Evolutionary conservation across 2,797 vertebrate genomes (phyloP), one percentile per base, ranked within the genome.

Genomic region (Cuniculus paca): DNA sequence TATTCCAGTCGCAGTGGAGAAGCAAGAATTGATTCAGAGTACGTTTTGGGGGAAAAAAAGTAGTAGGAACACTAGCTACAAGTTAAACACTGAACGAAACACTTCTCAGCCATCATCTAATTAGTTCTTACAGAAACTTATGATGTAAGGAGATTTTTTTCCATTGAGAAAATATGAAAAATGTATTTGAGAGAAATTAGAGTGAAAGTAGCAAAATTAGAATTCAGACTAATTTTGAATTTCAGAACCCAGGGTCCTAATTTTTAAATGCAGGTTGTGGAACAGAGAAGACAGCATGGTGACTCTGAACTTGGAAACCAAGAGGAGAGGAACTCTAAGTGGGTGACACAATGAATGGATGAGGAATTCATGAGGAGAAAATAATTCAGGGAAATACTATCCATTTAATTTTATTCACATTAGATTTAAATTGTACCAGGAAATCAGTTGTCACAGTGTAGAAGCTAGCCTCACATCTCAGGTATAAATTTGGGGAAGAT

Each of bases 371-470:
- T 83, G 42, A 79, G 45, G 39, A 94, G 48, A 95, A 90, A 48
- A 42, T 34, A 94, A 78, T 45, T 61, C 36, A 93, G 31, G 14
- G 10, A n/a, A 39, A 75, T 63, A 92, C 6, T 79, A 16, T 16
- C 84, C 80, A 6, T 86, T 94, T 70, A 88, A 95, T 82, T 92
- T 88, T 36, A 61, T 60, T 82, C 52, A 88, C 24, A 83, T 81
- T 83, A 36, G 11, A 83, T 83, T 91, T 81, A 95, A 14, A 96
- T 94, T 61, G 77, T 36, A 88, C 54, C 58, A 75, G 19, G 45
- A 97, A 94, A 80, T 16, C 58, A 54, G 17, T 17, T 63, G 68
- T 63, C 89, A 75, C 86, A 74, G 94, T 65, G 79, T 39, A 92
- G 28, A 89, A 94, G 45, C 34, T 87, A 61, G n/a, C 5, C 80